Conservation (phyloP, 2,888 invertebrate genomes). For the Chelonus formosanus region DNA sequence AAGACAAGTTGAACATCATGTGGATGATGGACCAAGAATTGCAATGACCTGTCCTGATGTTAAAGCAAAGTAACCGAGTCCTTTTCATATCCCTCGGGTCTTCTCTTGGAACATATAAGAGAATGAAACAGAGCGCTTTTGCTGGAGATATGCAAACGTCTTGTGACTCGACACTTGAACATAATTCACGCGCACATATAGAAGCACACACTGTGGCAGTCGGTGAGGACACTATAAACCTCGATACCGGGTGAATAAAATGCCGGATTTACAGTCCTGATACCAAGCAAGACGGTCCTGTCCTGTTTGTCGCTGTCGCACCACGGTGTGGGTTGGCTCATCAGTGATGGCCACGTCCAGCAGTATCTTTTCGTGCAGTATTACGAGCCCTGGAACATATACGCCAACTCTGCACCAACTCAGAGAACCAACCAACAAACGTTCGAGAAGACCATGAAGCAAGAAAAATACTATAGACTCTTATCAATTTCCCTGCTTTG, state of each 20-base stretch:
- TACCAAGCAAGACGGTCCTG: constrained; percentile 54
- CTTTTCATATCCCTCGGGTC: constrained; percentile 3
- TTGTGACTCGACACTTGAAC: constrained; percentile 55
- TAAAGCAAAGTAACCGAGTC: not conserved
- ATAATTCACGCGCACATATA: constrained; percentile 54
- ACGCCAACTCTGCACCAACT: constrained; percentile 37
- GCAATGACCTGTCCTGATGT: constrained; percentile 11
- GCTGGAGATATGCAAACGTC: constrained; percentile 61
- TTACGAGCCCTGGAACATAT: constrained; percentile 39
- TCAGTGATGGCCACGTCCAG: constrained; percentile 55
- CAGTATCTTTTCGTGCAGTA: constrained; percentile 51
- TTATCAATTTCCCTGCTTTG: constrained; percentile 22
- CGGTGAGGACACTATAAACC: constrained; percentile 63
- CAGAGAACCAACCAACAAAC: not conserved
- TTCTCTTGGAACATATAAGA: constrained; percentile 23
- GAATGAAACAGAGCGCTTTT: constrained; percentile 41
- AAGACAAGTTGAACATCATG: constrained; percentile 27
- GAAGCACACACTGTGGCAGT: constrained; percentile 45
- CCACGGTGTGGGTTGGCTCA: constrained; percentile 61
- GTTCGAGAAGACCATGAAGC: not conserved
- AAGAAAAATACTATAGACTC: constrained; percentile 20
- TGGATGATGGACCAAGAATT: constrained; percentile 48
- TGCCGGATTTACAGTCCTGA: constrained; percentile 64
- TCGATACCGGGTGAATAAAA: constrained; percentile 64
- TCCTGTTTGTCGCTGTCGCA: constrained; percentile 57